Evolutionary conservation across 1,140 invertebrate genomes (phyloP).

Genomic region (Patella vulgata): DNA sequence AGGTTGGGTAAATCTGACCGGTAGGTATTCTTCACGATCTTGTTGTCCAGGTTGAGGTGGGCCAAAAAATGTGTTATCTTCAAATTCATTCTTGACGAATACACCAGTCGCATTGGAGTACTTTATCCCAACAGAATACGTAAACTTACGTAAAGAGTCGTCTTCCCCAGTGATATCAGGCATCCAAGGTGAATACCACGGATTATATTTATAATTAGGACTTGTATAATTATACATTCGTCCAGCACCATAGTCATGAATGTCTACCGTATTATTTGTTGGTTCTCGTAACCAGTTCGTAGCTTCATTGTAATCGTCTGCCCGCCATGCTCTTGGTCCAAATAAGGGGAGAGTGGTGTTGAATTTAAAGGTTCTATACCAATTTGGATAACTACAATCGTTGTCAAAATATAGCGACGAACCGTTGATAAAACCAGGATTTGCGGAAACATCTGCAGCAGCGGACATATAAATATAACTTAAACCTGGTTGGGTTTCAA

Average conservation of each 20-base stretch:
- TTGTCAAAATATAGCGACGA: conserved; percentile 94
- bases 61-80: conserved; percentile 60
- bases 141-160: conserved; percentile 88
- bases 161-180: conserved; percentile 77
- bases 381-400: conserved; percentile 93
- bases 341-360: conserved; percentile 96
- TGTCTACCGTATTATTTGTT: conserved; percentile 63
- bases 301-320: conserved; percentile 66
- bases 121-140: conserved; percentile 78
- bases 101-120: conserved; percentile 91
- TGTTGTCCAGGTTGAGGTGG: conserved; percentile 63
- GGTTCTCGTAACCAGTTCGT: conserved; percentile 67
- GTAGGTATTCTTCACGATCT: conserved; percentile 75
- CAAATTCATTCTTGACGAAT: conserved; percentile 48
- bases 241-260: conserved; percentile 64
- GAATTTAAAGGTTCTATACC: conserved; percentile 90
- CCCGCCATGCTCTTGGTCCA: conserved; percentile 85
- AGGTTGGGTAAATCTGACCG: conserved; percentile 91
- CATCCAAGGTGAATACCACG: conserved; percentile 86
- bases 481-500: conserved; percentile 93
- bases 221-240: conserved; percentile 88
- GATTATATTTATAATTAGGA: conserved; percentile 90
- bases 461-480: conserved; percentile 98
- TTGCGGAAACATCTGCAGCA: conserved; percentile 93
- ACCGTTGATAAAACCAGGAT: conserved; percentile 87